Conservation (phyloP, 2,113 vertebrate species). For the Gila orcuttii region DNA sequence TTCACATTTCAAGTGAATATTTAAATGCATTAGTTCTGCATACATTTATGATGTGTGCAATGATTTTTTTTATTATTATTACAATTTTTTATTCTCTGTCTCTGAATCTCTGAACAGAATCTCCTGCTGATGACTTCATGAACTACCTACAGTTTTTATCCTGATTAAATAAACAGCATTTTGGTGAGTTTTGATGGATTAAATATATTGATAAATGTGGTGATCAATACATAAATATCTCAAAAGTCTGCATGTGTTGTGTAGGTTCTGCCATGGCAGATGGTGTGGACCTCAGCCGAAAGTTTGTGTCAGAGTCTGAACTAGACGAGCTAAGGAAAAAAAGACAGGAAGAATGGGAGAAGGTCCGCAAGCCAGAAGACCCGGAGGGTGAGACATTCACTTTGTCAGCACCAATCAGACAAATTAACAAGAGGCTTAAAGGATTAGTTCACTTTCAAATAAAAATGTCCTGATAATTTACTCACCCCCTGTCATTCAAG, state of each 20-base stretch:
- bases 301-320: conserved; percentile 92
- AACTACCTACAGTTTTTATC: conserved; percentile 32
- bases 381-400: conserved; percentile 81
- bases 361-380: conserved; percentile 94
- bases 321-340: conserved; percentile 91
- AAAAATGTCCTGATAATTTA: no score
- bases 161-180: conserved; percentile 47
- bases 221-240: not conserved
- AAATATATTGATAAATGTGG: not conserved
- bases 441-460: no score
- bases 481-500: no score
- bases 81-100: not conserved
- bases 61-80: not conserved
- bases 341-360: conserved; percentile 98
- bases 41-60: not conserved
- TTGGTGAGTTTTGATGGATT: conserved; percentile 18
- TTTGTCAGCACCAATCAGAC: not conserved
- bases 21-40: not conserved
- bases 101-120: conserved; percentile 34
- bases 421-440: not conserved
- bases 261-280: conserved; percentile 70
- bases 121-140: conserved; percentile 50
- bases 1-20: not conserved
- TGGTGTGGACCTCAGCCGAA: conserved; percentile 87
- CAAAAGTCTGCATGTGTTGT: not conserved